Conservation (phyloP, 2,797 vertebrate species). For the Benthosema pterotum region DNA sequence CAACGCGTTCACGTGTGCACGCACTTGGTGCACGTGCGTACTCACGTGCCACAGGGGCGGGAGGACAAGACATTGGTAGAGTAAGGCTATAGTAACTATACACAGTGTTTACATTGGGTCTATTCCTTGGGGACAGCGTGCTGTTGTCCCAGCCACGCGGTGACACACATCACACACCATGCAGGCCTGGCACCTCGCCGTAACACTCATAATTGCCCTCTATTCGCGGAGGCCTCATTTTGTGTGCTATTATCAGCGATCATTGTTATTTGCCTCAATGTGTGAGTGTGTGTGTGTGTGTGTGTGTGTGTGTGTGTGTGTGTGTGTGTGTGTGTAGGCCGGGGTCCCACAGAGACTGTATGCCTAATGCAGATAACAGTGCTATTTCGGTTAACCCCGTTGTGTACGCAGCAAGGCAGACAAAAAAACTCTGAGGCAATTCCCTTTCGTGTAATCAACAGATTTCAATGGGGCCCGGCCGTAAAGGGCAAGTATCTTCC, state of each 20-base stretch:
- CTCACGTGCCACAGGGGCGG: neutral
- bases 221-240: conserved; percentile 73
- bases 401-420: conserved; percentile 70
- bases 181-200: conserved; percentile 54
- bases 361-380: conserved; percentile 67
- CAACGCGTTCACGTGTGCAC: conserved; percentile 36
- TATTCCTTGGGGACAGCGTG: conserved; percentile 56
- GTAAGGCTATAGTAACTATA: conserved; percentile 39
- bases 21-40: conserved; percentile 19
- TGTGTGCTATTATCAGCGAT: conserved; percentile 74
- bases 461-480: conserved; percentile 64
- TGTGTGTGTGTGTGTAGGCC: conserved; percentile 43
- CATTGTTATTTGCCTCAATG: conserved; percentile 71
- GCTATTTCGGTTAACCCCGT: conserved; percentile 75
- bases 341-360: conserved; percentile 66
- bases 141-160: conserved; percentile 54
- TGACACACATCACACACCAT: conserved; percentile 71
- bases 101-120: conserved; percentile 69
- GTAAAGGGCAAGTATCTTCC: conserved; percentile 35
- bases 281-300: conserved; percentile 44
- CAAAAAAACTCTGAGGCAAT: conserved; percentile 54
- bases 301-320: conserved; percentile 35
- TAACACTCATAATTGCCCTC: conserved; percentile 71
- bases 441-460: conserved; percentile 54
- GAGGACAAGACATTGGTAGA: conserved; percentile 15